A percentile compares a stretch with the other conserved stretches of the same genome.
phyloP scores from a whole-genome alignment of 2,113 vertebrate genomes.

The Melanerpes formicivorus region DNA sequence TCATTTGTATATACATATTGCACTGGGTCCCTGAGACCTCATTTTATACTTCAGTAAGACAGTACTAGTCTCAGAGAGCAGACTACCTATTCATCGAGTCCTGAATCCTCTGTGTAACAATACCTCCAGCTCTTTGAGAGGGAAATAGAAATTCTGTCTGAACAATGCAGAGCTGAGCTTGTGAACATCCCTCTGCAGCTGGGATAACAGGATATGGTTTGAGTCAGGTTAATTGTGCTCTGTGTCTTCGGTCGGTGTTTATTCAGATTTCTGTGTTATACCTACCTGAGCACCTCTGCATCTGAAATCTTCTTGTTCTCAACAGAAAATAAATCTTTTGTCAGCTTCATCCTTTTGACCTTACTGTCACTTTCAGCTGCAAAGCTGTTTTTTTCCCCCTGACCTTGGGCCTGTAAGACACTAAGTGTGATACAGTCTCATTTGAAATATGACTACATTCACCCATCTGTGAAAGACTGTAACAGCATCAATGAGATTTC shows the following conservation, averaged over 20 bases:
- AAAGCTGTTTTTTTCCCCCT: fast-evolving
- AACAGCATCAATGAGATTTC: neutral
- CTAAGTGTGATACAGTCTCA: neutral
- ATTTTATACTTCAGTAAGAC: neutral
- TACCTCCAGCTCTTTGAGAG: neutral
- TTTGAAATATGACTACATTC: neutral
- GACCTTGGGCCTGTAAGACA: neutral
- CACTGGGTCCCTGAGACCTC: neutral
- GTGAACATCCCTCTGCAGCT: neutral
- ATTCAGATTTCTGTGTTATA: neutral
- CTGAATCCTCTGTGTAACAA: neutral
- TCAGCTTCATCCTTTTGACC: neutral
- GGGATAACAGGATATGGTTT: neutral
- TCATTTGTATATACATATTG: neutral
- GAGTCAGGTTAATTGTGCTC: neutral
- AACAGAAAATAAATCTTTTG: neutral
- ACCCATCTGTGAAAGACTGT: neutral
- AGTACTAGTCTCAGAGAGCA: neutral
- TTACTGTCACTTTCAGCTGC: neutral
- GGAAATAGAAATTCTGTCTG: neutral
- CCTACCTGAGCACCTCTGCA: neutral
- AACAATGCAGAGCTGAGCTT: neutral
- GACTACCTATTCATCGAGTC: neutral
- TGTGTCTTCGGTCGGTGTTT: neutral
- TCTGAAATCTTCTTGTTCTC: neutral